phyloP scores from a whole-genome alignment of 2,888 invertebrate species.

The Odiellus spinosus region DNA sequence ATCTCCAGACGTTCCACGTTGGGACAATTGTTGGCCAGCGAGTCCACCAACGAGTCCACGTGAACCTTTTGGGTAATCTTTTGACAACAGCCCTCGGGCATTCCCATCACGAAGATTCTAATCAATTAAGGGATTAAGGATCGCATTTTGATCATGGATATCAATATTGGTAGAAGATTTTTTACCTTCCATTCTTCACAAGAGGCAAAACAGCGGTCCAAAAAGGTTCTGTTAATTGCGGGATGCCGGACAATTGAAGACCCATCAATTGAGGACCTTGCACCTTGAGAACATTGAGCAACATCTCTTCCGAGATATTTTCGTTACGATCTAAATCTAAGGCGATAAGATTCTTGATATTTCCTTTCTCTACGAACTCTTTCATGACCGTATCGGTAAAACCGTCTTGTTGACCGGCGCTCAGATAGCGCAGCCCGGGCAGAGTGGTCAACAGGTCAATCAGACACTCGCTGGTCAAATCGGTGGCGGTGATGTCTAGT shows the following conservation, averaged over 20 bases:
- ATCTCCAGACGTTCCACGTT: conserved; percentile 80
- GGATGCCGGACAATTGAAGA: conserved; percentile 80
- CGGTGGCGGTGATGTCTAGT: conserved; percentile 91
- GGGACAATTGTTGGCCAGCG: conserved; percentile 81
- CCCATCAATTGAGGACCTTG: conserved; percentile 80
- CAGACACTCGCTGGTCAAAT: conserved; percentile 81
- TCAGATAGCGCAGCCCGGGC: conserved; percentile 58
- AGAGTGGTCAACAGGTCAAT: conserved; percentile 78
- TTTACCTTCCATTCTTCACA: conserved; percentile 74
- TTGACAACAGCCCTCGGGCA: conserved; percentile 84
- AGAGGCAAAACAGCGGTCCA: conserved; percentile 91
- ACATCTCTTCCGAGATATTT: conserved; percentile 78
- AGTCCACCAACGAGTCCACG: conserved; percentile 95
- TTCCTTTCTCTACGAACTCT: conserved; percentile 73
- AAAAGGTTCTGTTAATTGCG: conserved; percentile 92
- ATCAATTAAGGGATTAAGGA: conserved; percentile 25
- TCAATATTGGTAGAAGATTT: no score
- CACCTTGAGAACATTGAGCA: conserved; percentile 77
- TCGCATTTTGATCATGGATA: no score
- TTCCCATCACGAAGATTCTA: conserved; percentile 94
- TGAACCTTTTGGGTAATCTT: conserved; percentile 60
- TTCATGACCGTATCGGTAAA: conserved; percentile 85
- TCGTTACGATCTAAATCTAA: conserved; percentile 90
- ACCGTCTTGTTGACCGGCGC: conserved; percentile 92
- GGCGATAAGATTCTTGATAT: conserved; percentile 55